Conservation (phyloP, 2,888 invertebrate genomes). For the Phrixothrix hirtus region DNA sequence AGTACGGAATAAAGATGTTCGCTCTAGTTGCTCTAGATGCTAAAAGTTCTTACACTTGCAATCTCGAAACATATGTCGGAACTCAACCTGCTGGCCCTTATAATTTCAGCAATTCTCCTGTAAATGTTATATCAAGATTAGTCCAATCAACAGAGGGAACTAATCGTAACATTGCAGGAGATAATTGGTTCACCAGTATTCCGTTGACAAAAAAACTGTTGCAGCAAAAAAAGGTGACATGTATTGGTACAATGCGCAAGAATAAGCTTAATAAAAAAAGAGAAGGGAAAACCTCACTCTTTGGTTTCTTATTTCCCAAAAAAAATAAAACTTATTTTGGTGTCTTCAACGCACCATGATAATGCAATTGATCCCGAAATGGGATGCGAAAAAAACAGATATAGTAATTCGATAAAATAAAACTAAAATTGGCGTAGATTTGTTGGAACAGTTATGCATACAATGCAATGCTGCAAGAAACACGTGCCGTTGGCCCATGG, state of each 20-base stretch:
- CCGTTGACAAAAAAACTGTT: slow-evolving; percentile 22
- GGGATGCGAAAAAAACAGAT: no score
- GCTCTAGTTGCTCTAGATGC: slow-evolving; percentile 24
- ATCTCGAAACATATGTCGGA: slow-evolving; percentile 35
- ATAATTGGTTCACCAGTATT: slow-evolving; percentile 38
- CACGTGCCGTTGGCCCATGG: no score
- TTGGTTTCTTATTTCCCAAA: no score
- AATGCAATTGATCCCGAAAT: no score
- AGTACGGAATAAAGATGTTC: no score
- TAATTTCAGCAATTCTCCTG: slow-evolving; percentile 21
- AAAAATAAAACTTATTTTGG: no score
- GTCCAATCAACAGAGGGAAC: slow-evolving; percentile 30
- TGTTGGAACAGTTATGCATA: no score
- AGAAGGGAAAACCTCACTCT: no score
- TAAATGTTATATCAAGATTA: slow-evolving; percentile 30
- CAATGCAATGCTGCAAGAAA: no score
- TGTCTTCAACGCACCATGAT: no score
- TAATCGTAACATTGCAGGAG: slow-evolving; percentile 39
- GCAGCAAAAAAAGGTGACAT: slow-evolving; percentile 20
- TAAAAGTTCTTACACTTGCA: slow-evolving; percentile 19
- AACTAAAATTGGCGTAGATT: no score
- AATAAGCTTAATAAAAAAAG: slow-evolving; percentile 25
- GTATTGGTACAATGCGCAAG: slow-evolving; percentile 26
- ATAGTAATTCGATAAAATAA: no score
- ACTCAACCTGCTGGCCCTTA: slow-evolving; percentile 38